A percentile compares a stretch with the other conserved stretches of the same genome.
phyloP scores from a whole-genome alignment of 2,888 invertebrate species.

The Pyralis farinalis region DNA sequence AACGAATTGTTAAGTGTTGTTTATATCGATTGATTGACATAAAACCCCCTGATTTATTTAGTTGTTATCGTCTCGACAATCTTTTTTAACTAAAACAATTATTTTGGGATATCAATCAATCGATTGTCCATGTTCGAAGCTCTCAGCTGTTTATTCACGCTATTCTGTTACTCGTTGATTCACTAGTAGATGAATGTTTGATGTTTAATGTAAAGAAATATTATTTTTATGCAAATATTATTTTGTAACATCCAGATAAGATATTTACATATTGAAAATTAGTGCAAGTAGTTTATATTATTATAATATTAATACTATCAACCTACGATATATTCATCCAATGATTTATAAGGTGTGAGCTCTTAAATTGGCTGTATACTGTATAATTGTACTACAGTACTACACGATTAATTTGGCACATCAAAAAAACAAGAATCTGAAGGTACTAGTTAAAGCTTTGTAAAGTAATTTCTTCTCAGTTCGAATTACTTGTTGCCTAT shows the following conservation, averaged over 20 bases:
- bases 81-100: neutral
- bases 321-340: neutral
- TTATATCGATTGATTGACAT: constrained; percentile 19
- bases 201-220: constrained; percentile 25
- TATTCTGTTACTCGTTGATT: constrained; percentile 28
- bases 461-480: too few relatives aligned
- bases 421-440: neutral
- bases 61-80: too few relatives aligned
- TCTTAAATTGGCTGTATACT: neutral
- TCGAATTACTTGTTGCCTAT: too few relatives aligned
- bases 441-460: too few relatives aligned
- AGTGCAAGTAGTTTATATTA: neutral
- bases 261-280: neutral
- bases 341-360: neutral
- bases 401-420: neutral
- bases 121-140: constrained; percentile 10
- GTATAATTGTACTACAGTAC: neutral
- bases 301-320: neutral
- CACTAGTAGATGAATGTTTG: constrained; percentile 41
- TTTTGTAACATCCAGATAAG: neutral
- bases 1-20: constrained; percentile 20
- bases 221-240: neutral
- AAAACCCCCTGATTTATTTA: too few relatives aligned
- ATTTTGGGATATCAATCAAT: too few relatives aligned
- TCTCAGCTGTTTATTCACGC: constrained; percentile 40